These are phyloP conservation scores for Thermophis baileyi DNA, from an alignment of 2,113 vertebrate species.

Conservation along the genomic window DNA sequence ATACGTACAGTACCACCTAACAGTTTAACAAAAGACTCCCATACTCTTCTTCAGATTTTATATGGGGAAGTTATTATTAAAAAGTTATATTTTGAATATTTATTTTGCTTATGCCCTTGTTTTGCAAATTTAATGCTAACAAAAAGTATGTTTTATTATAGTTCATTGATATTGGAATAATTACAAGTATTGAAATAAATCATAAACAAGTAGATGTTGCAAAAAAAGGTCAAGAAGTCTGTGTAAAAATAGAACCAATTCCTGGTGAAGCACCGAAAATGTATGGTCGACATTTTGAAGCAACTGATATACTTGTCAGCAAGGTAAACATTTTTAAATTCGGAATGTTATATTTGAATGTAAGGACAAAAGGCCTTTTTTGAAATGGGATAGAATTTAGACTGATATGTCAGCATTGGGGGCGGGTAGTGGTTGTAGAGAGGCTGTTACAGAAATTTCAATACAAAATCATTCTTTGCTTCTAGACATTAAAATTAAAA, in stretches of 20 bases:
- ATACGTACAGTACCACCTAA: background rate
- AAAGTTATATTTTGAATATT: background rate
- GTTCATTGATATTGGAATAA: conserved; percentile 96
- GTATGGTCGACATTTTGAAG: conserved; percentile 96
- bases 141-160: conserved; percentile 50
- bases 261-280: conserved; percentile 98
- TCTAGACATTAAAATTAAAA: background rate
- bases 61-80: background rate
- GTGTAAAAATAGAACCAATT: conserved; percentile 96
- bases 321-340: conserved; percentile 75
- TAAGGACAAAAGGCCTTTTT: background rate
- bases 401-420: background rate
- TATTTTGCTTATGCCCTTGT: background rate
- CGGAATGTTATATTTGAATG: background rate
- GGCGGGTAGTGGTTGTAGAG: background rate
- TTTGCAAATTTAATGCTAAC: background rate
- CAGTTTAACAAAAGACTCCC: background rate
- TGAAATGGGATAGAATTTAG: background rate
- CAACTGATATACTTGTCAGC: conserved; percentile 91
- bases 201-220: conserved; percentile 91
- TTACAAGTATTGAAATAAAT: conserved; percentile 97
- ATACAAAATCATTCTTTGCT: background rate
- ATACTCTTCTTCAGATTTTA: background rate
- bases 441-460: background rate
- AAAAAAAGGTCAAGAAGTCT: conserved; percentile 97